These are phyloP conservation scores for Stichopus chloronotus DNA, from an alignment of 35 echinoderm and acorn worm species.

Conservation along the genomic window DNA sequence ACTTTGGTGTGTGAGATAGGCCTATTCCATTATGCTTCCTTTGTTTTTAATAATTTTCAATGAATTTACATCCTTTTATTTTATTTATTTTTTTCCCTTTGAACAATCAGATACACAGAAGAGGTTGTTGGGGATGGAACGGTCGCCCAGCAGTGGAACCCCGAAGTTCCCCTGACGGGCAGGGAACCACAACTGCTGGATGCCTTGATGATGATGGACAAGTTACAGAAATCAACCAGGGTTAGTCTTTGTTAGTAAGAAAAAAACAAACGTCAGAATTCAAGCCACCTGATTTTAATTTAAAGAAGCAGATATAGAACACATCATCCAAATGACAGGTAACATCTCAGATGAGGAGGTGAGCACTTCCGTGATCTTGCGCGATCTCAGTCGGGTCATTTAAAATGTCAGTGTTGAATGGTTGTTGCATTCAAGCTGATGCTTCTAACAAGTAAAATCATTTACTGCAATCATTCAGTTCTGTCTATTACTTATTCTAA, in stretches of 20 bases:
- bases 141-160: conserved; percentile 71
- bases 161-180: conserved; percentile 69
- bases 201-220: conserved; percentile 77
- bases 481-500: too few species aligned
- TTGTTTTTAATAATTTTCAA: too few species aligned
- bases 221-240: conserved; percentile 61
- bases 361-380: not conserved
- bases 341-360: not conserved
- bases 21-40: too few species aligned
- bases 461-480: too few species aligned
- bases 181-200: conserved; percentile 67
- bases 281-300: not conserved
- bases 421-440: too few species aligned
- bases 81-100: not conserved
- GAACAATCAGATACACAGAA: conserved; percentile 52
- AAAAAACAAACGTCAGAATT: not conserved
- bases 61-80: not conserved
- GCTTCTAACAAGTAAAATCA: too few species aligned
- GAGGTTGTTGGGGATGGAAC: conserved; percentile 71
- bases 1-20: too few species aligned
- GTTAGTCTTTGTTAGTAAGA: conserved; percentile 40
- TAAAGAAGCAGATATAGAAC: not conserved
- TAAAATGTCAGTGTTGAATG: too few species aligned
- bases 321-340: not conserved
- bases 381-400: too few species aligned